These are phyloP conservation scores for Monomorium pharaonis DNA, from an alignment of 1,140 invertebrate genomes.

Conservation along the genomic window DNA sequence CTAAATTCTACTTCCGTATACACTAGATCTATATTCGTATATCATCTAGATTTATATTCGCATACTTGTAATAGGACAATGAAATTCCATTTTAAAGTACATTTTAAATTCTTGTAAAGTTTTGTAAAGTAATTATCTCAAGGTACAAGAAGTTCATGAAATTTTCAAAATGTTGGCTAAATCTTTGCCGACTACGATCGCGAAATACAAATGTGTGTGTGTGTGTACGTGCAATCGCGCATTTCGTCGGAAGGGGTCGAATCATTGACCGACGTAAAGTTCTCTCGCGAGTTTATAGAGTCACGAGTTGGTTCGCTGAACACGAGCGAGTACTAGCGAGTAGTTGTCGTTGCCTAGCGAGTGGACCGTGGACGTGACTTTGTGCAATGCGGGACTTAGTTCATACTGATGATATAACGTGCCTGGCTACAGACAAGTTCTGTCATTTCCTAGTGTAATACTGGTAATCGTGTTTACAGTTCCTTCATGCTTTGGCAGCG, in stretches of 20 bases:
- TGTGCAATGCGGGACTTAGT: slow-evolving; percentile 74
- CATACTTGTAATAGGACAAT: background rate
- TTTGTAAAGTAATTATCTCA: background rate
- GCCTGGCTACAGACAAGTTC: slow-evolving; percentile 70
- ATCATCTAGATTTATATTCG: background rate
- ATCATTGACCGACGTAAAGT: slow-evolving; percentile 52
- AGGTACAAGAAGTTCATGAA: background rate
- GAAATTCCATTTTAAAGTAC: background rate
- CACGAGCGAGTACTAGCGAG: slow-evolving; percentile 73
- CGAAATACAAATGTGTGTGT: background rate
- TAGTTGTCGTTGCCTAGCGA: slow-evolving; percentile 46
- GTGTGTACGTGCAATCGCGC: slow-evolving; percentile 30
- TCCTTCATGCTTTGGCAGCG: background rate
- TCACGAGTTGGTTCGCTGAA: slow-evolving; percentile 72
- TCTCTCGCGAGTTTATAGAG: slow-evolving; percentile 71
- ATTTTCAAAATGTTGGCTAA: background rate
- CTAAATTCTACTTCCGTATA: background rate
- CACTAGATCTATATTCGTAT: background rate
- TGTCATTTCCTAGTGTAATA: slow-evolving; percentile 43
- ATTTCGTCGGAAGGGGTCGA: slow-evolving; percentile 35
- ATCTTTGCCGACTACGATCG: background rate
- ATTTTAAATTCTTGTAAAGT: background rate
- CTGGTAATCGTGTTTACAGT: slow-evolving; percentile 27
- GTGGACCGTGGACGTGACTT: slow-evolving; percentile 76
- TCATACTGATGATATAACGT: slow-evolving; percentile 69